These are phyloP conservation scores for Parasteatoda tepidariorum DNA, from an alignment of 1,140 invertebrate species.

Conservation along the genomic window DNA sequence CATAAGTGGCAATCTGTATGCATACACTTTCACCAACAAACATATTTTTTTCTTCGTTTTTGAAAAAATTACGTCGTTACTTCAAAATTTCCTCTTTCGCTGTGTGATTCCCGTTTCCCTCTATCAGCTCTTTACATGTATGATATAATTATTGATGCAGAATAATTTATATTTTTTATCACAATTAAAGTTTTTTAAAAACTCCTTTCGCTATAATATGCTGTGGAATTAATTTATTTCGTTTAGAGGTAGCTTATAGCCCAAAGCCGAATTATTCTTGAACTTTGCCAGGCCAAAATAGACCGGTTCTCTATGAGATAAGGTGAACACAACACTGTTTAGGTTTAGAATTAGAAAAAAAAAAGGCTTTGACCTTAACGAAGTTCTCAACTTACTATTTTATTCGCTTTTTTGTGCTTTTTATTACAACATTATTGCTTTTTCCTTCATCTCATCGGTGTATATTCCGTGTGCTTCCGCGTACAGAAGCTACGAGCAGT, in stretches of 20 bases:
- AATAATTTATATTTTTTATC: too few species aligned
- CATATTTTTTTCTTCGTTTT: too few species aligned
- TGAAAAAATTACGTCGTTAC: too few species aligned
- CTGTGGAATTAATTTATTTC: neutral
- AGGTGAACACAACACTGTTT: neutral
- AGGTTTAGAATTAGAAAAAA: neutral
- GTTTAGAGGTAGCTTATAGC: constrained; percentile 47
- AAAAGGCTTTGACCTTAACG: constrained; percentile 50
- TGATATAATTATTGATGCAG: too few species aligned
- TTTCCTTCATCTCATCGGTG: neutral
- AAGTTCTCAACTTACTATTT: constrained; percentile 1
- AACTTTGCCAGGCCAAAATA: constrained; percentile 17
- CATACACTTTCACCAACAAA: too few species aligned
- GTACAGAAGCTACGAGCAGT: neutral
- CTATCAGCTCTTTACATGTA: too few species aligned
- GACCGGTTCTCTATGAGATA: constrained; percentile 32
- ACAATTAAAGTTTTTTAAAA: too few species aligned
- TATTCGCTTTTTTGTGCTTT: neutral
- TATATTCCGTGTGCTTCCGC: constrained; percentile 42
- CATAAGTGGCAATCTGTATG: too few species aligned
- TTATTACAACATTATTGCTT: neutral
- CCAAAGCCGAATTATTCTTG: constrained; percentile 7
- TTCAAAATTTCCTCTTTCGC: too few species aligned
- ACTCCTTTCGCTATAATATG: neutral
- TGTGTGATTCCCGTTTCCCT: too few species aligned